Evolutionary conservation across 1,140 invertebrate species (phyloP).

Genomic region (Zaprionus camerounensis): DNA sequence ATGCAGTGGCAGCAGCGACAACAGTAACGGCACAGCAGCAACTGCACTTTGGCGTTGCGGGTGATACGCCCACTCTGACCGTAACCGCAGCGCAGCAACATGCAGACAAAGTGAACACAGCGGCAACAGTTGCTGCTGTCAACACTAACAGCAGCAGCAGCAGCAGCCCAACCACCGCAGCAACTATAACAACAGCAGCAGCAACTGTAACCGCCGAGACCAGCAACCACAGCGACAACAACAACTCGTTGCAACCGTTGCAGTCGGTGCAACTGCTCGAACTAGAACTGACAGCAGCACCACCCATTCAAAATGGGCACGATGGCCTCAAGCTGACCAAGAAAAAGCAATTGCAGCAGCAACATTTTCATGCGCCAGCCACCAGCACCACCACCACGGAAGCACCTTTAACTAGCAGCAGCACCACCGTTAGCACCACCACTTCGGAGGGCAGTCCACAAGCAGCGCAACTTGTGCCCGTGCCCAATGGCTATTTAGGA

Average conservation of each 20-base stretch:
- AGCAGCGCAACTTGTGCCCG: slow-evolving; percentile 35
- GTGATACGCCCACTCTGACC: slow-evolving; percentile 58
- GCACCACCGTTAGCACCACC: not conserved
- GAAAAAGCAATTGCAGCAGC: slow-evolving; percentile 78
- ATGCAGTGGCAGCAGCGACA: slow-evolving; percentile 31
- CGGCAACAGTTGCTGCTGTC: slow-evolving; percentile 11
- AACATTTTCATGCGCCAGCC: slow-evolving; percentile 56
- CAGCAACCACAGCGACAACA: slow-evolving; percentile 6
- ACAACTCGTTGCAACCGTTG: not conserved
- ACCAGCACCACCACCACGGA: slow-evolving; percentile 30
- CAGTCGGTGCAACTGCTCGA: slow-evolving; percentile 63
- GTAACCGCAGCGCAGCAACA: slow-evolving; percentile 29
- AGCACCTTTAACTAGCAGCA: slow-evolving; percentile 24
- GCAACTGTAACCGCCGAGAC: slow-evolving; percentile 2
- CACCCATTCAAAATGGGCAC: slow-evolving; percentile 64
- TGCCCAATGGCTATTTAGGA: slow-evolving; percentile 75
- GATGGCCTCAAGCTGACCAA: slow-evolving; percentile 74
- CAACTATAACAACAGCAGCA: slow-evolving; percentile 12
- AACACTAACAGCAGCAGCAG: slow-evolving; percentile 10
- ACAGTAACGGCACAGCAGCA: slow-evolving; percentile 38
- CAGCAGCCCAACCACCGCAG: slow-evolving; percentile 7
- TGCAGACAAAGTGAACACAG: slow-evolving; percentile 1
- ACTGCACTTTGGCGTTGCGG: slow-evolving; percentile 54
- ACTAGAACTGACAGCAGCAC: slow-evolving; percentile 61
- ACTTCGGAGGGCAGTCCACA: not conserved